Evolutionary conservation across 2,113 vertebrate species (phyloP).

Genomic region (Neolamprologus ventralis): DNA sequence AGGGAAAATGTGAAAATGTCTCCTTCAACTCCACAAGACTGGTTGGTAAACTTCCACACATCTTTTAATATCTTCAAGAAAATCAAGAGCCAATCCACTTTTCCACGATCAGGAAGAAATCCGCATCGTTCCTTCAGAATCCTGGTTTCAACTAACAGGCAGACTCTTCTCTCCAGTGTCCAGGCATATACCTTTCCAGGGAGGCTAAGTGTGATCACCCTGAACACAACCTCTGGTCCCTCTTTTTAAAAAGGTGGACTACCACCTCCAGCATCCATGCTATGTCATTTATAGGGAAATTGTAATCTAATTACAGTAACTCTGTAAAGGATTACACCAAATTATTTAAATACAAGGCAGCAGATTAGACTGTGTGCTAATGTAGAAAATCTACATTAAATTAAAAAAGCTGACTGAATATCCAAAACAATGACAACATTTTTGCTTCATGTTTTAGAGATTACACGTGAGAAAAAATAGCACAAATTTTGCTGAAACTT

Average conservation of each 20-base stretch:
- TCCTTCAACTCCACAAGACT: not conserved
- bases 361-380: not conserved
- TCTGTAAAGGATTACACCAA: not conserved
- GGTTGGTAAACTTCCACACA: not conserved
- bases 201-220: not conserved
- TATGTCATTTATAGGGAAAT: not conserved
- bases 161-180: not conserved
- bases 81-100: not conserved
- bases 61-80: not conserved
- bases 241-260: not conserved
- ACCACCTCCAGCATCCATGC: not conserved
- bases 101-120: rapidly evolving
- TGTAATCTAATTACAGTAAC: not conserved
- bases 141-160: not conserved
- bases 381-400: not conserved
- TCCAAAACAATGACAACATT: not conserved
- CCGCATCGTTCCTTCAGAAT: rapidly evolving
- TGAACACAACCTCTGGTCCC: not conserved
- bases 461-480: not conserved
- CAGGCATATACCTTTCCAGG: not conserved
- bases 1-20: not conserved
- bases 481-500: not conserved
- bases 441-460: not conserved
- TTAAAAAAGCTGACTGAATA: not conserved
- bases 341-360: not conserved